Base-by-base conservation (phyloP, 2,888 invertebrate species). In the Eristalinus aeneus region DNA sequence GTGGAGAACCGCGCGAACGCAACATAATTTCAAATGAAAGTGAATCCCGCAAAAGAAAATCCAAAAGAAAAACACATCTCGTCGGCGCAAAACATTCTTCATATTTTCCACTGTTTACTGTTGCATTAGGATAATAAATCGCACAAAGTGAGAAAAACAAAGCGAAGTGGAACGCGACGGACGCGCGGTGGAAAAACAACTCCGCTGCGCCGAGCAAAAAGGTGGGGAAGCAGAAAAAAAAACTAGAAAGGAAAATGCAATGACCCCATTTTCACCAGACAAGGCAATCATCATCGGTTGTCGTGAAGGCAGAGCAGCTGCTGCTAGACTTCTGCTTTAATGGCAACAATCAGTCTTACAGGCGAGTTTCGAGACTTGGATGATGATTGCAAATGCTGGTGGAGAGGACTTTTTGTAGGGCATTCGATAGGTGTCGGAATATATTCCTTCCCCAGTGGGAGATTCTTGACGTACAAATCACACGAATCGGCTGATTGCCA, bases 1-100 rank as follows among this genome's bases (percentile, higher is more conserved):
- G 85, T 85, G 85, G 76, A 85, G 79, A 81, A 75, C 39, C 56
- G 67, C 76, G 63, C 72, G 75, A 67, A 67, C 68, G 69, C 84
- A 85, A 68, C 80, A 85, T 80, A 80, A 80, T 85, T 81, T 85
- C 76, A 76, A 85, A 85, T 80, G 85, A 85, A 85, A 85, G 85
- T 85, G 85, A 85, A 85, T 85, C 54, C 75, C 11, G 34, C 22
- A 23, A 16, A 36, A 22, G 34, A 22, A 36, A 64, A 64, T 61
- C 12, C 1, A 6, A 23, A 36, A 23, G 4, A 39, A 64, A 64
- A 36, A 65, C 12, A 2, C n/a, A 31, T 6, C 23, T 23, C 31
- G 16, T 11, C 22, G n/a, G 32, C 71, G 10, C 31, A 75, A 56
- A 65, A 58, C 46, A 71, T 77, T 72, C 63, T 73, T 77, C 79